Conservation (phyloP, 1,140 invertebrate species). For the Kradibia gibbosae region DNA sequence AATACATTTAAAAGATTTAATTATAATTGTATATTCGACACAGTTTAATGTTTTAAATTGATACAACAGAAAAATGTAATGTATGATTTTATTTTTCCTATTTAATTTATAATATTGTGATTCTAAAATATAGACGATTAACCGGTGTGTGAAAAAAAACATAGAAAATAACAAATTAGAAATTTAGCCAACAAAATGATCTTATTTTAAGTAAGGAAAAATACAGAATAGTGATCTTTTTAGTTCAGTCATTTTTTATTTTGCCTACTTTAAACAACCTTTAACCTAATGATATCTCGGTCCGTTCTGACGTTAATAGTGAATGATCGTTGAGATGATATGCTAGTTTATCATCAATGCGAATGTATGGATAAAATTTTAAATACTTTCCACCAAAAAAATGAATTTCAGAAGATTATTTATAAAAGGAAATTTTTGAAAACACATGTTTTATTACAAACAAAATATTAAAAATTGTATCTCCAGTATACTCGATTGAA, state of each 20-base stretch:
- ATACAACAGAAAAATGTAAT: no score
- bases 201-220: constrained; percentile 34
- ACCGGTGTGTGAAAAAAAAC: no score
- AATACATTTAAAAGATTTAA: no score
- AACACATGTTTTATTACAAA: constrained; percentile 25
- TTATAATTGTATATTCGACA: no score
- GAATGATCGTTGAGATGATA: constrained; percentile 59
- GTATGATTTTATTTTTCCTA: no score
- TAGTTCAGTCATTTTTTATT: constrained; percentile 55
- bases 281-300: constrained; percentile 62
- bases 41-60: no score
- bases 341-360: neutral
- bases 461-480: neutral
- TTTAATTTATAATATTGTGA: no score
- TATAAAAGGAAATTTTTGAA: neutral
- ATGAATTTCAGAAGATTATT: neutral
- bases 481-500: neutral
- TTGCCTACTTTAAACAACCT: constrained; percentile 62
- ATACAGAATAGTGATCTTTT: constrained; percentile 25
- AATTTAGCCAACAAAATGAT: neutral
- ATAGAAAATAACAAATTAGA: no score
- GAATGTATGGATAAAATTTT: constrained; percentile 48
- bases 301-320: constrained; percentile 59
- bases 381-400: constrained; percentile 58
- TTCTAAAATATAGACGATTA: no score